A percentile compares a stretch with the other conserved stretches of the same genome.
These are phyloP conservation scores for Pygocentrus nattereri DNA, from an alignment of 2,797 vertebrate species.

Conservation along the genomic window DNA sequence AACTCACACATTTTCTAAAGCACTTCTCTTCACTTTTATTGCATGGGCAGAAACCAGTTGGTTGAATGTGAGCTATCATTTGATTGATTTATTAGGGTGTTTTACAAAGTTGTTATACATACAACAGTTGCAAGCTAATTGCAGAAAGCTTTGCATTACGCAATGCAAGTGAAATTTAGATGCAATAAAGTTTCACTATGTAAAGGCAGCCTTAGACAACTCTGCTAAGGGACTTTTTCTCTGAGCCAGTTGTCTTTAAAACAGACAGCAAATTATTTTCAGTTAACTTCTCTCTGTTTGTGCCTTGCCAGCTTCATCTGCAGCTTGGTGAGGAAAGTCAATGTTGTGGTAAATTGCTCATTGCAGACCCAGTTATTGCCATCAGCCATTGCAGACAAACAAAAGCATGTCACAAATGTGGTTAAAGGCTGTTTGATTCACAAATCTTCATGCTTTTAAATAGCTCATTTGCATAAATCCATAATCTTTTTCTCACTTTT, in stretches of 20 bases:
- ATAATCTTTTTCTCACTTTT: too few species aligned
- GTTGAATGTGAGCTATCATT: too few species aligned
- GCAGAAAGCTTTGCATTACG: background rate
- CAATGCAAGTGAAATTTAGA: background rate
- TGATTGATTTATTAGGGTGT: too few species aligned
- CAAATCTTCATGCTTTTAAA: slow-evolving; percentile 14
- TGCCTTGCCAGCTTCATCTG: background rate
- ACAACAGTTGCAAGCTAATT: too few species aligned
- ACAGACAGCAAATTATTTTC: background rate
- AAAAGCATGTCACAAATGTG: background rate
- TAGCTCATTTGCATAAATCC: background rate
- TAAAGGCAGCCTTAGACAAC: background rate
- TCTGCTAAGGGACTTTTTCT: background rate
- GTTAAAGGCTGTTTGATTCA: slow-evolving; percentile 2
- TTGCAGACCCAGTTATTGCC: background rate
- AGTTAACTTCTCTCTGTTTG: background rate
- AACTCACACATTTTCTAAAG: too few species aligned
- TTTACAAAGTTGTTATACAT: too few species aligned
- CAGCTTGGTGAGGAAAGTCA: background rate
- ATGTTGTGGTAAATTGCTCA: slow-evolving; percentile 6
- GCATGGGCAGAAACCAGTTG: too few species aligned
- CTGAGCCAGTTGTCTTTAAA: background rate
- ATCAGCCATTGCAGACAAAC: slow-evolving; percentile 10
- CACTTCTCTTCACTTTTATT: too few species aligned
- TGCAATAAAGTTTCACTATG: background rate